phyloP scores from a whole-genome alignment of 1,140 invertebrate genomes.

The Brachionus rubens region DNA sequence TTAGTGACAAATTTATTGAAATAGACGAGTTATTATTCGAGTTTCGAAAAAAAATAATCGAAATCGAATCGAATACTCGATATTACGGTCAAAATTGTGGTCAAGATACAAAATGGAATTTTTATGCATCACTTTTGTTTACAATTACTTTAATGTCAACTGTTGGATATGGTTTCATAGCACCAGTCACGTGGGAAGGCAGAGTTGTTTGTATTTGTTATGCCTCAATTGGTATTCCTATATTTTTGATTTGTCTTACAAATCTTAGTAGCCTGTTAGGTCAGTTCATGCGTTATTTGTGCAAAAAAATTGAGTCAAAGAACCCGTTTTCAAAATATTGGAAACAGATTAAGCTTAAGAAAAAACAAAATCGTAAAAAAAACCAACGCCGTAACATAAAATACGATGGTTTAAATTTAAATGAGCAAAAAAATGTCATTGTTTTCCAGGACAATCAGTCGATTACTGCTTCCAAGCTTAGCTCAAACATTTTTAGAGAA shows the following conservation, averaged over 20 bases:
- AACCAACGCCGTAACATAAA: background rate
- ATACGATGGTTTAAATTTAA: background rate
- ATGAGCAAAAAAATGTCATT: conserved; percentile 23
- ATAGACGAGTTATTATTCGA: conserved; percentile 4
- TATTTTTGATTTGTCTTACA: conserved; percentile 43
- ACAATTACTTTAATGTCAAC: conserved; percentile 91
- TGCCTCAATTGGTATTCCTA: conserved; percentile 47
- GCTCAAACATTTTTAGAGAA: background rate
- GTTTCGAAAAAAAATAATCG: conserved; percentile 17
- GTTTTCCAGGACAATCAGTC: background rate
- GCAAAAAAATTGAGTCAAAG: background rate
- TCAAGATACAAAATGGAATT: conserved; percentile 11
- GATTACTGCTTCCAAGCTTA: background rate
- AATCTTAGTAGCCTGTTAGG: conserved; percentile 18
- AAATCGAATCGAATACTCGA: background rate
- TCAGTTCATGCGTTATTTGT: conserved; percentile 15
- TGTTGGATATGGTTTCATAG: conserved; percentile 71
- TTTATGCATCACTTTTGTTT: conserved; percentile 74
- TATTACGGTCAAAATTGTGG: conserved; percentile 41
- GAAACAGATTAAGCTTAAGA: conserved; percentile 15
- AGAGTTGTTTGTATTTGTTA: conserved; percentile 47
- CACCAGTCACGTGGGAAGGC: conserved; percentile 46
- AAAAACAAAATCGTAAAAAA: background rate
- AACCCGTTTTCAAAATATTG: conserved; percentile 29
- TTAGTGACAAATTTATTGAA: background rate